Evolutionary conservation across 2,888 invertebrate species (phyloP).

Genomic region (Macroteleia sp.): DNA sequence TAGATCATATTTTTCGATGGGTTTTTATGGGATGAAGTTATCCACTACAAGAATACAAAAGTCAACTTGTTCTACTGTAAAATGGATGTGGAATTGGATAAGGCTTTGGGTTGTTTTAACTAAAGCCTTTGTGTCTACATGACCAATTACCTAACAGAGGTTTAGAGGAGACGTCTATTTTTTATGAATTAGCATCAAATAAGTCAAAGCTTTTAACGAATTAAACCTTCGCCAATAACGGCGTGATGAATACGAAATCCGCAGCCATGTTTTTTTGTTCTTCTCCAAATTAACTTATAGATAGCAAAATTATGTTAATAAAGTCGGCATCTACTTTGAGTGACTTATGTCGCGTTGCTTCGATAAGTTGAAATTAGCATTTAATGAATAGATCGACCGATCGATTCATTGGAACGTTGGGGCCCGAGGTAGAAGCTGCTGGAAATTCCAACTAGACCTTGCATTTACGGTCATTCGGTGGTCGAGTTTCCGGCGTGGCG

Average conservation of each 20-base stretch:
- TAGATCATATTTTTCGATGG: too few relatives aligned
- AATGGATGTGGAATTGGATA: too few relatives aligned
- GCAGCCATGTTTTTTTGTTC: not conserved
- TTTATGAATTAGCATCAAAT: too few relatives aligned
- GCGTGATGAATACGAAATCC: constrained; percentile 30
- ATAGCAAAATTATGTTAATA: constrained; percentile 61
- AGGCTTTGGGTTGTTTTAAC: too few relatives aligned
- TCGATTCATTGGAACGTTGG: constrained; percentile 48
- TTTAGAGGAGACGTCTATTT: too few relatives aligned
- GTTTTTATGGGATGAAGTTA: too few relatives aligned
- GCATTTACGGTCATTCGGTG: constrained; percentile 55
- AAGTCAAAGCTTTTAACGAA: constrained; percentile 19
- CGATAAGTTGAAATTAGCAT: constrained; percentile 58
- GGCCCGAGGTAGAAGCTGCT: constrained; percentile 18
- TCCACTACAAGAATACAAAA: too few relatives aligned
- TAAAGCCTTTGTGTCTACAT: too few relatives aligned
- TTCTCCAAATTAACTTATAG: constrained; percentile 26
- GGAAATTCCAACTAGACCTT: constrained; percentile 40
- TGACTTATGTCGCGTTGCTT: constrained; percentile 80
- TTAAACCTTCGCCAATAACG: constrained; percentile 30
- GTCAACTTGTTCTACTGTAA: too few relatives aligned
- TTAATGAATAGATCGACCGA: constrained; percentile 58
- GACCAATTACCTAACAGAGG: too few relatives aligned
- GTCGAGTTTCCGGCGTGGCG: constrained; percentile 60
- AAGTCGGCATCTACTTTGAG: constrained; percentile 73